Percentiles rank a stretch among this genome's conserved stretches.
Evolutionary conservation across 1,140 invertebrate genomes (phyloP).

Genomic region (Psilanteris sp.): DNA sequence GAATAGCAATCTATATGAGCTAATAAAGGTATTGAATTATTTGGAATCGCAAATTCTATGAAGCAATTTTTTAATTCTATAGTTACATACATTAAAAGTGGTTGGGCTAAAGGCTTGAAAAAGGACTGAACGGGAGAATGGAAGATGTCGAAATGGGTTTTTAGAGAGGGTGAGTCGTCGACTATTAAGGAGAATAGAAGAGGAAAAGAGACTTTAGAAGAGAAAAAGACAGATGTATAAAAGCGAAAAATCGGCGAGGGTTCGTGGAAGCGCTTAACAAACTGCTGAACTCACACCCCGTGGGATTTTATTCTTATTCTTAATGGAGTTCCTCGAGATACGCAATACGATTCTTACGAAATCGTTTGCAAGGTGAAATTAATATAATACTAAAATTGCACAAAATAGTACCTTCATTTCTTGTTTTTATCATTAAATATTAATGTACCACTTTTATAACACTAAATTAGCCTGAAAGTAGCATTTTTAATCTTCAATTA

Average conservation of each 20-base stretch:
- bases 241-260: constrained; percentile 60
- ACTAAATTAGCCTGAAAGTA: too few relatives aligned
- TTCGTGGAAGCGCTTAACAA: constrained; percentile 72
- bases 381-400: constrained; percentile 34
- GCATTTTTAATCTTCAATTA: too few relatives aligned
- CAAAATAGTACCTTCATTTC: constrained; percentile 32
- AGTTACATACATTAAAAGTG: constrained; percentile 36
- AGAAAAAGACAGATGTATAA: constrained; percentile 52
- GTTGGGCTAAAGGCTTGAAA: constrained; percentile 50
- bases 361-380: constrained; percentile 53
- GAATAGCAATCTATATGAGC: background rate
- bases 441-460: too few relatives aligned
- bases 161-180: constrained; percentile 34
- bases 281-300: constrained; percentile 77
- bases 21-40: constrained; percentile 17
- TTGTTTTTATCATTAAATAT: constrained; percentile 13
- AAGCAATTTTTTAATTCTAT: constrained; percentile 52
- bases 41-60: constrained; percentile 18
- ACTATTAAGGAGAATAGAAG: constrained; percentile 56
- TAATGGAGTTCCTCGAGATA: constrained; percentile 74
- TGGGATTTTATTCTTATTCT: constrained; percentile 76
- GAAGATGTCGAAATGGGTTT: constrained; percentile 59
- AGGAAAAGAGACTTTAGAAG: constrained; percentile 53
- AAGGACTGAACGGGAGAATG: constrained; percentile 56
- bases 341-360: constrained; percentile 69